These are phyloP conservation scores for Amphiprion ocellaris DNA, from an alignment of 2,113 vertebrate species.

Conservation along the genomic window DNA sequence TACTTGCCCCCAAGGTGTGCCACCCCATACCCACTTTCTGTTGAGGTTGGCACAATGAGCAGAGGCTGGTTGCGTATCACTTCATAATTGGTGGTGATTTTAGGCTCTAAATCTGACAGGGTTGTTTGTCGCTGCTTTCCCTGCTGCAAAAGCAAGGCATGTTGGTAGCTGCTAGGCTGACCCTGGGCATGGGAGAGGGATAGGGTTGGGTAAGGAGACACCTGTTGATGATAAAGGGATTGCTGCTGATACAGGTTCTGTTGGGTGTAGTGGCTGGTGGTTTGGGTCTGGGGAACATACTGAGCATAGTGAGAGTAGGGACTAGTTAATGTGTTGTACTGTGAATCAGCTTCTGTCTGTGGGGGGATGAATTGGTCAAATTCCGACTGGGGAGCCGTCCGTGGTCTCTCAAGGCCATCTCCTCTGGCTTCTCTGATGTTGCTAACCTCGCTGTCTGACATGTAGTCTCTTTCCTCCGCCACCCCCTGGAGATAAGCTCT, in stretches of 20 bases:
- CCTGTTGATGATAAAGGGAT: constrained; percentile 93
- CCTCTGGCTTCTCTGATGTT: constrained; percentile 91
- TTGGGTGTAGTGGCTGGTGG: constrained; percentile 93
- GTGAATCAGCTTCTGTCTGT: constrained; percentile 94
- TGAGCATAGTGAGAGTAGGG: constrained; percentile 93
- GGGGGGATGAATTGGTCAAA: constrained; percentile 96
- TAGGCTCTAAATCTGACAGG: constrained; percentile 92
- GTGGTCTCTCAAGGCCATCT: constrained; percentile 92
- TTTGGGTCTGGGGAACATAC: constrained; percentile 93
- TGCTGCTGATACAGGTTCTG: constrained; percentile 93
- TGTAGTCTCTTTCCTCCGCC: constrained; percentile 98
- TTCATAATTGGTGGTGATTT: constrained; percentile 96
- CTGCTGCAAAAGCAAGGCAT: constrained; percentile 92
- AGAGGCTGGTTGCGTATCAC: constrained; percentile 95
- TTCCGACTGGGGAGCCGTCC: constrained; percentile 95
- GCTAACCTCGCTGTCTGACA: constrained; percentile 99
- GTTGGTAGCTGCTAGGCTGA: constrained; percentile 90
- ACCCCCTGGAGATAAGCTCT: constrained; percentile 98
- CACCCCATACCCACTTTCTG: constrained; percentile 90
- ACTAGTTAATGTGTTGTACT: constrained; percentile 92
- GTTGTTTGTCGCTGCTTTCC: constrained; percentile 91
- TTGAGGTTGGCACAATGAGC: constrained; percentile 93
- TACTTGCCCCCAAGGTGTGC: constrained; percentile 94
- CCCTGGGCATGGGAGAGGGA: constrained; percentile 86
- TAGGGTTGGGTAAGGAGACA: constrained; percentile 93